phyloP scores from a whole-genome alignment of 2,888 invertebrate genomes.

The Lypha dubia region DNA sequence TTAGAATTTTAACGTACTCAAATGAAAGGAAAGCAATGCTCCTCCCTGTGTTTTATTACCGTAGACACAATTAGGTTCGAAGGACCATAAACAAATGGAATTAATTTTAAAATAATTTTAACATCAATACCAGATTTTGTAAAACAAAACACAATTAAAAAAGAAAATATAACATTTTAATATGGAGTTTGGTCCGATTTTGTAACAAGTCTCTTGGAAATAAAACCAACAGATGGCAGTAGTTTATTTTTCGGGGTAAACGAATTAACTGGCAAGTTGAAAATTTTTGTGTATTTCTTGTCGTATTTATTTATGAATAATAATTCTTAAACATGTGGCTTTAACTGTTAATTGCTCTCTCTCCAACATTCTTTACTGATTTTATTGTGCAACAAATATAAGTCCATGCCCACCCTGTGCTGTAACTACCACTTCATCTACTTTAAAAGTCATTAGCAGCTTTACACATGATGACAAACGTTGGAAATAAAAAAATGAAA shows the following conservation, averaged over 20 bases:
- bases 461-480: constrained; percentile 74
- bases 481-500: constrained; percentile 12
- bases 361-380: neutral
- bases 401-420: neutral
- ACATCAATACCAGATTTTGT: too few relatives aligned
- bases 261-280: neutral
- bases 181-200: too few relatives aligned
- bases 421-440: constrained; percentile 54
- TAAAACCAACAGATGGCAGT: neutral
- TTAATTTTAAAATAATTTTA: too few relatives aligned
- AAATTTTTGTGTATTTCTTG: neutral
- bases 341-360: constrained; percentile 25
- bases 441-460: constrained; percentile 82
- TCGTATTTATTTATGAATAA: constrained; percentile 50
- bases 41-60: too few relatives aligned
- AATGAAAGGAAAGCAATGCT: neutral
- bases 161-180: too few relatives aligned
- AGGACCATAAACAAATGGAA: too few relatives aligned
- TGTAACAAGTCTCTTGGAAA: too few relatives aligned
- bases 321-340: constrained; percentile 57
- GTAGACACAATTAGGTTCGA: too few relatives aligned
- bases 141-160: too few relatives aligned
- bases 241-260: too few relatives aligned
- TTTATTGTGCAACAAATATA: neutral
- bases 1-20: neutral